phyloP scores from a whole-genome alignment of 2,888 invertebrate genomes.

The Pyralis farinalis region DNA sequence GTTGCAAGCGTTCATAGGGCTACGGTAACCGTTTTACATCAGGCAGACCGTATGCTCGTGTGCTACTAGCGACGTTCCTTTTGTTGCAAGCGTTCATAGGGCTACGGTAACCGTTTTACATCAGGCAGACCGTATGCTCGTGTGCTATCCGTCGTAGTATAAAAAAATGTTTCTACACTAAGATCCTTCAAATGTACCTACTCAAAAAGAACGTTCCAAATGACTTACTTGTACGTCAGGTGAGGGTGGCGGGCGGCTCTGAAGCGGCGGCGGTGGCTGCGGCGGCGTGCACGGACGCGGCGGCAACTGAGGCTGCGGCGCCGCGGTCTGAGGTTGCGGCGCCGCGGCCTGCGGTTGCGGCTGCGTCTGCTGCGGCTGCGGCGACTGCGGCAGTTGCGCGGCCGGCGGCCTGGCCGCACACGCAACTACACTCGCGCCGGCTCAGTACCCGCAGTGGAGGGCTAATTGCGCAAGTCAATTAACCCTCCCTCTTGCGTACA shows the following conservation, averaged over 20 bases:
- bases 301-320: constrained; percentile 14
- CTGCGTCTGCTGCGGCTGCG: constrained; percentile 46
- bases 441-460: constrained; percentile 51
- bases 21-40: no score
- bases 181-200: no score
- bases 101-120: no score
- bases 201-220: no score
- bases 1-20: no score
- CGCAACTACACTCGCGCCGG: constrained; percentile 58
- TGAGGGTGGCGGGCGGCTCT: constrained; percentile 18
- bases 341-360: constrained; percentile 79
- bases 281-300: constrained; percentile 7
- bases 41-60: no score
- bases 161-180: no score
- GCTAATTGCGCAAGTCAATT: constrained; percentile 50
- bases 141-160: no score
- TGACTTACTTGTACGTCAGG: constrained; percentile 15
- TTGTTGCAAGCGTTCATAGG: no score
- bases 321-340: constrained; percentile 2
- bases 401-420: constrained; percentile 53
- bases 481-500: constrained; percentile 33
- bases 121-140: no score
- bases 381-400: constrained; percentile 23
- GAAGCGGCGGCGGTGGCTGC: constrained; percentile 20
- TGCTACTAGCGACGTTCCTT: no score